Base-by-base conservation (phyloP, 1,140 invertebrate species). In the Andrena cerasifolii region DNA sequence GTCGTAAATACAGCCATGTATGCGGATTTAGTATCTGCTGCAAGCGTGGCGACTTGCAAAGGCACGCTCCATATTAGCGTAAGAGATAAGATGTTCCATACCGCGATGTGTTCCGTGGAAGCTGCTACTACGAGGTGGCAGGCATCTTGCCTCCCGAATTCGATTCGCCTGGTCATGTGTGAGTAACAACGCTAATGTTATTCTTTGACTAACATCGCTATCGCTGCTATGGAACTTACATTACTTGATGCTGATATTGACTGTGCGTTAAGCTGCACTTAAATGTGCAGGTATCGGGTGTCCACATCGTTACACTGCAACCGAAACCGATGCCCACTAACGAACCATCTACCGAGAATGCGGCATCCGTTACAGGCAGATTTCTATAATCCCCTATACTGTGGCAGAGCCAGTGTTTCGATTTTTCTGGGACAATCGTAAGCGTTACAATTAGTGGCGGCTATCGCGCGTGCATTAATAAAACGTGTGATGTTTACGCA, bases 331-430 rank as follows among this genome's bases (percentile, higher is more conserved):
- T 95, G 28, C 94, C 96, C 24, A 98, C 84, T 21, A 97, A 85
- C 1, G 96, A 97, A 36, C 96, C 96, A 92, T 98, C 97, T 54
- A 94, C 91, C 0, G 96, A 95, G 88, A 97, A 97, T 56, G 92
- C 93, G 1, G 95, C 92, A 76, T 93, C 92, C 33, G 93, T 93
- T 49, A 94, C 91, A 7, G 92, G 79, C 18, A 95, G 81, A 80
- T 95, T 91, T 26, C 94, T 92, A 86, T 96, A 97, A 62, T 92
- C 94, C 2, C 95, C 95, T 36, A 95, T 91, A 56, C 94, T 94
- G 21, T 94, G 91, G 88, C 95, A 96, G 56, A 87, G 92, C 97
- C 97, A 97, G 85, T 93, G 88, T 77, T 88, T 87, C 2, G 87
- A 90, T 85, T 93, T 92, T 82, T 89, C 93, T 65, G 90, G 89